Evolutionary conservation across 2,888 invertebrate species (phyloP).

Genomic region (Drosophila meridionalis): DNA sequence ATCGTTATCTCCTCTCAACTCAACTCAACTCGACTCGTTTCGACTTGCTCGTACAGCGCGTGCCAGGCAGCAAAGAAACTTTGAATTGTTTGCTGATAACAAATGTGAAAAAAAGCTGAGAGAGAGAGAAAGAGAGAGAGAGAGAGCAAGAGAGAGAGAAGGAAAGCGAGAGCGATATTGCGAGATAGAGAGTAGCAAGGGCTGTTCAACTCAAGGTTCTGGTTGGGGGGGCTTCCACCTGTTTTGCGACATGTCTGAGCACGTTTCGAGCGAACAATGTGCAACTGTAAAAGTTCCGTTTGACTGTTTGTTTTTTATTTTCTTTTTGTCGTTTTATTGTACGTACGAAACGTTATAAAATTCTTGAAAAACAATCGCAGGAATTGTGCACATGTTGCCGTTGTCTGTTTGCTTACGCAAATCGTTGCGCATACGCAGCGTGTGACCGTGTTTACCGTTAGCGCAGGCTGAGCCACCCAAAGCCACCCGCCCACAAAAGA

Average conservation of each 20-base stretch:
- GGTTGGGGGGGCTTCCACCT: constrained; percentile 37
- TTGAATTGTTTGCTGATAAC: constrained; percentile 47
- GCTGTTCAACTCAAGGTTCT: constrained; percentile 3
- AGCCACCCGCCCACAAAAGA: constrained; percentile 17
- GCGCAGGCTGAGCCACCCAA: constrained; percentile 15
- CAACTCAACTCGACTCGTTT: not conserved
- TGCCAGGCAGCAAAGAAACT: constrained; percentile 41
- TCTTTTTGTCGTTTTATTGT: constrained; percentile 32
- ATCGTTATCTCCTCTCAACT: constrained; percentile 40
- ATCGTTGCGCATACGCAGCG: constrained; percentile 60
- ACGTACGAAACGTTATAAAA: constrained; percentile 26
- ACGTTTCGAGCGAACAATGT: constrained; percentile 54
- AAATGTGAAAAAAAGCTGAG: not conserved
- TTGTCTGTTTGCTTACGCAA: constrained; percentile 60
- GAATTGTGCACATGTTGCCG: constrained; percentile 47
- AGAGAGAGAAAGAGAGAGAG: not conserved
- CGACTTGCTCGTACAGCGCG: constrained; percentile 38
- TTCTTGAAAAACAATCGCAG: constrained; percentile 31
- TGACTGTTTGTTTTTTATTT: constrained; percentile 13
- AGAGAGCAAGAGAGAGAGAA: not conserved
- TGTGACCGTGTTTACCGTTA: constrained; percentile 53
- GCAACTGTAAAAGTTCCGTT: constrained; percentile 60
- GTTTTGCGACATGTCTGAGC: constrained; percentile 54
- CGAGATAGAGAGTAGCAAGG: constrained; percentile 8
- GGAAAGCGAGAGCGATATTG: constrained; percentile 5